Evolutionary conservation across 2,113 vertebrate species (phyloP).

Genomic region (Thamnaconus septentrionalis): DNA sequence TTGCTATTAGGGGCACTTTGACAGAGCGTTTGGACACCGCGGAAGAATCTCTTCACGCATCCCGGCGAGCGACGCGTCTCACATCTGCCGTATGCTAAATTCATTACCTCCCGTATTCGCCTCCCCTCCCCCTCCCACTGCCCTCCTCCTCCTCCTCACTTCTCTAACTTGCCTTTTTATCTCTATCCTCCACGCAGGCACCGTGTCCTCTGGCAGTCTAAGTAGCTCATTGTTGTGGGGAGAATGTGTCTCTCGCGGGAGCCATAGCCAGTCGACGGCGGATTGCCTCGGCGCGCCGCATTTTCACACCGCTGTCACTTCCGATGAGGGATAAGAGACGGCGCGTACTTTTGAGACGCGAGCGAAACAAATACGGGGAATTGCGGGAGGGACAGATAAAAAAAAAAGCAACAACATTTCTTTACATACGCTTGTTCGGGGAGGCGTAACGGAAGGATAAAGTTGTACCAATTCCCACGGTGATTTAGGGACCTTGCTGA

Average conservation of each 20-base stretch:
- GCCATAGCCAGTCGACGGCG: constrained; percentile 55
- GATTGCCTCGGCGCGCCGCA: constrained; percentile 58
- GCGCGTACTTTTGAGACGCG: constrained; percentile 46
- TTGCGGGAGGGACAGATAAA: constrained; percentile 23
- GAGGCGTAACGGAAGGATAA: constrained; percentile 29
- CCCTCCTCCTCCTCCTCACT: constrained; percentile 23
- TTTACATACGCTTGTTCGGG: constrained; percentile 27
- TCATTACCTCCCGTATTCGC: constrained; percentile 21
- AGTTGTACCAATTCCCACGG: constrained; percentile 33
- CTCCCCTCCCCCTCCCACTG: background rate
- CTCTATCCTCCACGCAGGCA: constrained; percentile 54
- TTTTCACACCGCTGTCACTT: constrained; percentile 60
- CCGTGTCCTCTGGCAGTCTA: constrained; percentile 66
- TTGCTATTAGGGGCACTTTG: constrained; percentile 18
- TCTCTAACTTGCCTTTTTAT: constrained; percentile 51
- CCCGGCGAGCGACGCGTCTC: constrained; percentile 17
- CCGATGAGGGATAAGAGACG: constrained; percentile 56
- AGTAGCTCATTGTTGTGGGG: constrained; percentile 69
- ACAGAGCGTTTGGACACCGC: constrained; percentile 21
- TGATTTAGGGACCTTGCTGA: constrained; percentile 31
- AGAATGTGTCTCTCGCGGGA: constrained; percentile 52
- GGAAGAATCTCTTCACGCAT: constrained; percentile 27
- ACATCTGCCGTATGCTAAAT: constrained; percentile 51
- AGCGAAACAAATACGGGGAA: constrained; percentile 46
- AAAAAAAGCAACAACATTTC: constrained; percentile 19